Conservation (phyloP, 2,113 vertebrate species). For the Rhea pennata region DNA sequence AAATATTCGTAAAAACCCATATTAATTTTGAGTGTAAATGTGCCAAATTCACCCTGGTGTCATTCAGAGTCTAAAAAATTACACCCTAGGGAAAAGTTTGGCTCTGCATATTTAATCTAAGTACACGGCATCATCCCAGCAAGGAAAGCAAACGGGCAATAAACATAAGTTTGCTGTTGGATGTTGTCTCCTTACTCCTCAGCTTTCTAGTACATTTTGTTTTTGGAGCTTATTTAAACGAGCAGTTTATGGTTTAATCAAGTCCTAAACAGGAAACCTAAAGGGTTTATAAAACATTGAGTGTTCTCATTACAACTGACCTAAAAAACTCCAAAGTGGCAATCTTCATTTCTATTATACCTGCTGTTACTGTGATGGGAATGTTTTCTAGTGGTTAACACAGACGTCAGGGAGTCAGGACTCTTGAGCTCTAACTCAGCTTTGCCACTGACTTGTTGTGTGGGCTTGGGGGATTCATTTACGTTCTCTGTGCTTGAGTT, state of each 20-base stretch:
- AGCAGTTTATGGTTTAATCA: constrained; percentile 69
- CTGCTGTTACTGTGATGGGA: constrained; percentile 34
- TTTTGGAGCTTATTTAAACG: constrained; percentile 71
- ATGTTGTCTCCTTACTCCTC: constrained; percentile 60
- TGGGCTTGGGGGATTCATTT: constrained; percentile 63
- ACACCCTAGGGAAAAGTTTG: constrained; percentile 67
- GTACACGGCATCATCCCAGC: constrained; percentile 55
- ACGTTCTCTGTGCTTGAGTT: constrained; percentile 49
- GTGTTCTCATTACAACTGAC: constrained; percentile 59
- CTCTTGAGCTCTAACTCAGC: constrained; percentile 17
- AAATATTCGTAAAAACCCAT: constrained; percentile 54
- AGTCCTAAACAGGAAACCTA: constrained; percentile 65
- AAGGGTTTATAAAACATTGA: constrained; percentile 58
- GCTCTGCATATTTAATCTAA: constrained; percentile 65
- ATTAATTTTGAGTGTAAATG: constrained; percentile 73
- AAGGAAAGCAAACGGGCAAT: constrained; percentile 65
- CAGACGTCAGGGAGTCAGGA: constrained; percentile 24
- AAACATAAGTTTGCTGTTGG: constrained; percentile 60
- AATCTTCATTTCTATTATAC: constrained; percentile 53
- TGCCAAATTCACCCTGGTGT: constrained; percentile 68
- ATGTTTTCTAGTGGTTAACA: constrained; percentile 38
- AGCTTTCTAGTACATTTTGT: constrained; percentile 57
- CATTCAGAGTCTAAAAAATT: constrained; percentile 56
- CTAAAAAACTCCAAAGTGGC: not conserved
- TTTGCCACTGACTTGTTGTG: constrained; percentile 60